Percentiles rank a stretch among this genome's conserved stretches.
Evolutionary conservation across 1,140 invertebrate genomes (phyloP).

Genomic region (Chelonus insularis): DNA sequence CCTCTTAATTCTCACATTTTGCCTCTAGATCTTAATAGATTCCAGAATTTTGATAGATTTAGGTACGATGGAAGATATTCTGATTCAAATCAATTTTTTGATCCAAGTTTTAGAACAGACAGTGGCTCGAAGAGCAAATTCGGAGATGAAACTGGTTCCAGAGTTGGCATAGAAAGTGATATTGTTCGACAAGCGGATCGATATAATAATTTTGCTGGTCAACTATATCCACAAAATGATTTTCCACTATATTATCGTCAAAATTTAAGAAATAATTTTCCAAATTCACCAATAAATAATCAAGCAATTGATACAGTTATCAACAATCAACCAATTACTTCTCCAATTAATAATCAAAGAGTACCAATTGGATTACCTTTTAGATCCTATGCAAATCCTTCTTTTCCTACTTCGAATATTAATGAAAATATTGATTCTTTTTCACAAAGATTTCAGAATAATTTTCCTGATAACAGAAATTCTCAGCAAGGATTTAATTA

Average conservation of each 20-base stretch:
- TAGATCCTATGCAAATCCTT: no score
- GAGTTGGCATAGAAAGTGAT: no score
- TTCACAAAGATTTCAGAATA: no score
- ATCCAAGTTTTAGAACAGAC: background rate
- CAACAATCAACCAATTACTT: background rate
- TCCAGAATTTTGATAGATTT: conserved; percentile 17
- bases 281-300: background rate
- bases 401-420: no score
- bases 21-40: conserved; percentile 1
- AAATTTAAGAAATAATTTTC: conserved; percentile 9
- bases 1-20: background rate
- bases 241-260: conserved; percentile 11
- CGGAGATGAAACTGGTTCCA: no score
- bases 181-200: no score
- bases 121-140: background rate
- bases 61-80: conserved; percentile 10
- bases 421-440: no score
- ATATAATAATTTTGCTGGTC: background rate
- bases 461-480: no score
- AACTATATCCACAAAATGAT: background rate
- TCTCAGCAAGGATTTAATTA: no score
- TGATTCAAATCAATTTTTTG: conserved; percentile 5
- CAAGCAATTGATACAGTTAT: background rate
- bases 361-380: no score
- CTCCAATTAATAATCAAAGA: no score